These are phyloP conservation scores for Onychomys torridus DNA, from an alignment of 2,797 vertebrate species.

Conservation along the genomic window DNA sequence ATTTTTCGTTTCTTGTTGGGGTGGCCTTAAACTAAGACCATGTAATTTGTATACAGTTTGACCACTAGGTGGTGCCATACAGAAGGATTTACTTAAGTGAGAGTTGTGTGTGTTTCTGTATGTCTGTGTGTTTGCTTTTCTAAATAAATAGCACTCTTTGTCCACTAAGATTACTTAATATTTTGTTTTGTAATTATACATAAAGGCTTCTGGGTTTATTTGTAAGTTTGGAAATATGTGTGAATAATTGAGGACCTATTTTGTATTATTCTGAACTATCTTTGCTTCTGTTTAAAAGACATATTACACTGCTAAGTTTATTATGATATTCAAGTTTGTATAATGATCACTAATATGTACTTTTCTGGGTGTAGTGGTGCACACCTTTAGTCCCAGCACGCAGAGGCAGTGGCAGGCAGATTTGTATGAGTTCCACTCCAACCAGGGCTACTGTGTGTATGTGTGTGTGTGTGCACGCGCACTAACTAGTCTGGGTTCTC, in stretches of 20 bases:
- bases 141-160: slow-evolving; percentile 43
- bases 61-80: slow-evolving; percentile 84
- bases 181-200: slow-evolving; percentile 47
- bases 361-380: background rate
- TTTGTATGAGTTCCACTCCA: background rate
- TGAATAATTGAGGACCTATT: slow-evolving; percentile 43
- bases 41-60: slow-evolving; percentile 38
- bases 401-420: background rate
- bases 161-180: slow-evolving; percentile 55
- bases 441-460: background rate
- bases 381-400: background rate
- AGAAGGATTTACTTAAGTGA: slow-evolving; percentile 24
- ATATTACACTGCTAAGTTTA: background rate
- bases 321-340: slow-evolving; percentile 45
- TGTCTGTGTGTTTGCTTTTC: background rate
- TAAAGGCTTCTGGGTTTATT: slow-evolving; percentile 11
- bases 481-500: background rate
- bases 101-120: too few species aligned
- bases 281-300: slow-evolving; percentile 53
- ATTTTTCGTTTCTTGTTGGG: background rate
- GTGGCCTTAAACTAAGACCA: background rate
- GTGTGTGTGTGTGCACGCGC: background rate
- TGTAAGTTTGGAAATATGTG: slow-evolving; percentile 41
- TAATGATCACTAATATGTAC: slow-evolving; percentile 7
- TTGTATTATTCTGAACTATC: slow-evolving; percentile 3